Percentiles rank a stretch among this genome's conserved stretches.
Evolutionary conservation across 2,888 invertebrate species (phyloP).

Genomic region (Fragum fragum): DNA sequence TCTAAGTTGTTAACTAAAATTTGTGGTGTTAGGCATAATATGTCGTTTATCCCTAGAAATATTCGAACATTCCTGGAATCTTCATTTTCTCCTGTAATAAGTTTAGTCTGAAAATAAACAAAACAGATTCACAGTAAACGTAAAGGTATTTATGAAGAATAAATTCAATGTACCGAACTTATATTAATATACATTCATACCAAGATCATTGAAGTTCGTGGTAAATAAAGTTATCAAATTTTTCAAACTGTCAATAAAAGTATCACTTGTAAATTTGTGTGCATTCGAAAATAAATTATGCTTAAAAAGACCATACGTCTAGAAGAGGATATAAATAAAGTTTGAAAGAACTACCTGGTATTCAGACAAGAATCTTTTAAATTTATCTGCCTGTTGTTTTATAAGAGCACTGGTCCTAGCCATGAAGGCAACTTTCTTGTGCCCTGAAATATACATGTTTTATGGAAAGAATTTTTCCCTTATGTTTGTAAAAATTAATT

Average conservation of each 20-base stretch:
- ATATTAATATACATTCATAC: no score
- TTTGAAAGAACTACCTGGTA: conserved; percentile 44
- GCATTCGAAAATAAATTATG: no score
- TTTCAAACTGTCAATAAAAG: not conserved
- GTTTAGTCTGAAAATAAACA: conserved; percentile 55
- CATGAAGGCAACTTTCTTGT: conserved; percentile 59
- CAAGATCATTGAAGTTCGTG: no score
- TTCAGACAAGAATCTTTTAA: conserved; percentile 39
- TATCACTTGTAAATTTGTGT: no score
- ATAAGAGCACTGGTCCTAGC: conserved; percentile 57
- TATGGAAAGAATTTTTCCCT: no score
- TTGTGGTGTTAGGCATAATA: conserved; percentile 82
- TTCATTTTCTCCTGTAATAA: conserved; percentile 53
- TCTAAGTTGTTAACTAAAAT: conserved; percentile 80
- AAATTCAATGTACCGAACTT: no score
- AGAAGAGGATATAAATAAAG: no score
- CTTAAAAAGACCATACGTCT: no score
- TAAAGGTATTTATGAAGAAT: no score
- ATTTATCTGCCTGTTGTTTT: conserved; percentile 59
- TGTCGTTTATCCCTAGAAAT: conserved; percentile 47
- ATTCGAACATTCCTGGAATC: conserved; percentile 45
- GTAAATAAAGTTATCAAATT: not conserved
- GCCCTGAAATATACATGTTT: conserved; percentile 23
- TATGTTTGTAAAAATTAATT: no score
- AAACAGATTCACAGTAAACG: no score